Conservation (phyloP, 2,797 vertebrate species). For the Kryptopterus vitreolus region DNA sequence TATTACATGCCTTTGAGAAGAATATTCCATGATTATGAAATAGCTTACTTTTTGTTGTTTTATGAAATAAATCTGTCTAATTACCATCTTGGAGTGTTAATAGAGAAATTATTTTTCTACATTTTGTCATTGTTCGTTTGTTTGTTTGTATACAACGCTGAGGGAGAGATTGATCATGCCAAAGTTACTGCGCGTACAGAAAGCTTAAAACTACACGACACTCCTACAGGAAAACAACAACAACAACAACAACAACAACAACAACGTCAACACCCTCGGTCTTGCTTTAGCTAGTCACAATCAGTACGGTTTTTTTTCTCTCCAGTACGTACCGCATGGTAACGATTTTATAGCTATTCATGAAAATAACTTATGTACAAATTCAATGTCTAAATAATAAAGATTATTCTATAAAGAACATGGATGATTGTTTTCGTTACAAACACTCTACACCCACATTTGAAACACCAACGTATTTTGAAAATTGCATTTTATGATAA, state of each 20-base stretch:
- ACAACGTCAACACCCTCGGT: neutral
- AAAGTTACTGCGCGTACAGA: neutral
- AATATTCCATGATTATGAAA: neutral
- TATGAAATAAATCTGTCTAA: neutral
- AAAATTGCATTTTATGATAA: too few relatives aligned
- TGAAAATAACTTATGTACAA: slow-evolving; percentile 18
- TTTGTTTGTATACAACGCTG: slow-evolving; percentile 52
- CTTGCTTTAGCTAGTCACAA: neutral
- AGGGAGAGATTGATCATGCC: neutral
- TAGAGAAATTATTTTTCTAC: slow-evolving; percentile 82
- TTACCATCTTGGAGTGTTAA: slow-evolving; percentile 46
- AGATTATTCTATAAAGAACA: slow-evolving; percentile 1
- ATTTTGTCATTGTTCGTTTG: slow-evolving; percentile 44
- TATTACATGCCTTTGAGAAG: neutral
- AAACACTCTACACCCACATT: neutral
- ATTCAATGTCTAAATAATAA: slow-evolving; percentile 28
- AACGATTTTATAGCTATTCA: neutral
- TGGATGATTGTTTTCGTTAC: neutral
- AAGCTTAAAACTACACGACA: neutral
- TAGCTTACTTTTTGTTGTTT: neutral
- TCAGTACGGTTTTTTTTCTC: neutral
- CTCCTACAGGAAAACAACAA: neutral
- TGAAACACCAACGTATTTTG: too few relatives aligned
- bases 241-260: too few relatives aligned
- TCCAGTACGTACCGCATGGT: neutral